These are phyloP conservation scores for Caenorhabditis zanzibari DNA, from an alignment of 2,888 invertebrate species.

Conservation along the genomic window DNA sequence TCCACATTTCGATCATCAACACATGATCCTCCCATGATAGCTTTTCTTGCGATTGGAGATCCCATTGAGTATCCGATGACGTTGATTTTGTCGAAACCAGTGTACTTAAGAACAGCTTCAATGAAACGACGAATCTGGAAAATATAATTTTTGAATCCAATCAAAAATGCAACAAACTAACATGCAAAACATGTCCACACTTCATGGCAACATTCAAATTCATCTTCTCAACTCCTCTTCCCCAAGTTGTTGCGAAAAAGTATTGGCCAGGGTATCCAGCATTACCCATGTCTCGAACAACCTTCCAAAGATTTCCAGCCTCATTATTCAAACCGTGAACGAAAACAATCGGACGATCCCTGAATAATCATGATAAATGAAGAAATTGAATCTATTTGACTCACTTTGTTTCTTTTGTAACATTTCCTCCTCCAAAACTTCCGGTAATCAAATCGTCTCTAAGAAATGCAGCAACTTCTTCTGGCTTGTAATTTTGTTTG, in stretches of 20 bases:
- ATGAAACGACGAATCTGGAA: constrained; percentile 63
- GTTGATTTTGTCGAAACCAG: constrained; percentile 70
- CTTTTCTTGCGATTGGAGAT: constrained; percentile 75
- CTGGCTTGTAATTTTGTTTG: constrained; percentile 42
- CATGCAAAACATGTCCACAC: constrained; percentile 67
- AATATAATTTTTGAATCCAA: too few species aligned
- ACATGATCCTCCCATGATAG: constrained; percentile 77
- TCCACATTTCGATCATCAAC: constrained; percentile 73
- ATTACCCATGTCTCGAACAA: constrained; percentile 35
- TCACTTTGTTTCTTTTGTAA: constrained; percentile 25
- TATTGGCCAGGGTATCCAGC: constrained; percentile 34
- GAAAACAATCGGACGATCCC: constrained; percentile 56
- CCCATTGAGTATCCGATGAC: constrained; percentile 81
- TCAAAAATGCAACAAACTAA: constrained; percentile 17
- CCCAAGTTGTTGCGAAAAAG: constrained; percentile 66
- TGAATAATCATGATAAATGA: neutral
- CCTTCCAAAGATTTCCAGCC: constrained; percentile 60
- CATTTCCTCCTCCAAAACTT: constrained; percentile 60
- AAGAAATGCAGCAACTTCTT: constrained; percentile 42
- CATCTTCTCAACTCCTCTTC: constrained; percentile 50
- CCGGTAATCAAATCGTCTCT: constrained; percentile 50
- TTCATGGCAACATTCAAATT: constrained; percentile 52
- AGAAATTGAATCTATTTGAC: neutral
- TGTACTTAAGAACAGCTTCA: constrained; percentile 56
- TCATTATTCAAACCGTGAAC: constrained; percentile 64